These are phyloP conservation scores for Labeo rohita DNA, from an alignment of 2,113 vertebrate genomes.

Conservation along the genomic window DNA sequence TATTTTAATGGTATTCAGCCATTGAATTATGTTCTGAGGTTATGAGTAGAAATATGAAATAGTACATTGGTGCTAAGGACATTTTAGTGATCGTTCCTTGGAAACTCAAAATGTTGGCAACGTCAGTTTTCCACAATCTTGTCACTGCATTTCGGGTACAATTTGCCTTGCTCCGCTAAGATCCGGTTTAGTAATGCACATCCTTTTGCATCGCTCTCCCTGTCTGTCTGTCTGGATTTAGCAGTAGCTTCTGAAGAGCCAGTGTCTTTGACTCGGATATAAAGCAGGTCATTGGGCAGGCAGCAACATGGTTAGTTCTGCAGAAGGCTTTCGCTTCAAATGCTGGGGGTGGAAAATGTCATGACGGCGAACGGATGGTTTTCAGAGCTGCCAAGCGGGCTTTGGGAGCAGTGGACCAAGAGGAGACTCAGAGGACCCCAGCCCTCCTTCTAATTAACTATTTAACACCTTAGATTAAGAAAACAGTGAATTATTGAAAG, in stretches of 20 bases:
- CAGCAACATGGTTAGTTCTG: constrained; percentile 22
- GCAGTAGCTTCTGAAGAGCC: neutral
- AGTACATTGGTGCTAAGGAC: neutral
- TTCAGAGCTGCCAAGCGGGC: constrained; percentile 35
- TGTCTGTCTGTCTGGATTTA: neutral
- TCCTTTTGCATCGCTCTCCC: neutral
- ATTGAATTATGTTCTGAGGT: neutral
- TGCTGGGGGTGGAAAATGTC: constrained; percentile 45
- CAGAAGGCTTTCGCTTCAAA: constrained; percentile 30
- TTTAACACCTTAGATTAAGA: constrained; percentile 56
- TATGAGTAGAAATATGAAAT: too few relatives aligned
- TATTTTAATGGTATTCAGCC: neutral
- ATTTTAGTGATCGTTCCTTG: neutral
- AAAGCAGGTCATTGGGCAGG: constrained; percentile 42
- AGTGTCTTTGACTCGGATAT: constrained; percentile 19
- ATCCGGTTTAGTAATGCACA: neutral
- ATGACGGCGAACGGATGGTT: constrained; percentile 7
- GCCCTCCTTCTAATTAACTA: constrained; percentile 41
- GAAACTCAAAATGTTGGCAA: neutral
- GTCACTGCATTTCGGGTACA: neutral
- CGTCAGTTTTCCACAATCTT: neutral
- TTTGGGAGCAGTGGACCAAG: constrained; percentile 26
- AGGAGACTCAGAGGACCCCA: constrained; percentile 25
- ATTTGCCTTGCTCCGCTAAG: neutral
- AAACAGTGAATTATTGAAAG: constrained; percentile 56